Percentiles rank a stretch among this genome's conserved stretches.
These are phyloP conservation scores for Amphipyra tragopoginis DNA, from an alignment of 2,888 invertebrate genomes.

Conservation along the genomic window DNA sequence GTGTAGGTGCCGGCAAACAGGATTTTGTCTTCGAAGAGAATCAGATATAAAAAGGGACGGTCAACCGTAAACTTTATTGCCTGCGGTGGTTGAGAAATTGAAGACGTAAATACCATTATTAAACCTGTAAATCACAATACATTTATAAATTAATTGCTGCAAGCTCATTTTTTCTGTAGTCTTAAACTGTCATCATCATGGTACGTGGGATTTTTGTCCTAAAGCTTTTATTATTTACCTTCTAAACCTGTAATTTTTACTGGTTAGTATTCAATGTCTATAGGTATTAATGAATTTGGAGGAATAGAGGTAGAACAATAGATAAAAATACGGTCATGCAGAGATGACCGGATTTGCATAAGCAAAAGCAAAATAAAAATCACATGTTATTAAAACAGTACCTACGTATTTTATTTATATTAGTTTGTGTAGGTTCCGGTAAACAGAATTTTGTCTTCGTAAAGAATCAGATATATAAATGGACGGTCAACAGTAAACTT, in stretches of 20 bases:
- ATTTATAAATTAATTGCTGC: not conserved
- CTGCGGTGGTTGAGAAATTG: conserved; percentile 9
- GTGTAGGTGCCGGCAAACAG: conserved; percentile 47
- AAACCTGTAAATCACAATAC: conserved; percentile 19
- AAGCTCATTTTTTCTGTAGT: too few relatives aligned
- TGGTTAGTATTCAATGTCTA: too few relatives aligned
- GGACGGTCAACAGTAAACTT: conserved; percentile 41
- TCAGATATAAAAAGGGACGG: conserved; percentile 47
- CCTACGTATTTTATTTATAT: conserved; percentile 6
- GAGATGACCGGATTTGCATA: not conserved
- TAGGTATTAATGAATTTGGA: too few relatives aligned
- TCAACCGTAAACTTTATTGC: conserved; percentile 47
- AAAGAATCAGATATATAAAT: conserved; percentile 50
- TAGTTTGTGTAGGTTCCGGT: conserved; percentile 48
- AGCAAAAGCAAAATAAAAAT: conserved; percentile 2
- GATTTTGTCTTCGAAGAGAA: conserved; percentile 48
- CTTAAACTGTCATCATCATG: too few relatives aligned
- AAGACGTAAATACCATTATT: conserved; percentile 1
- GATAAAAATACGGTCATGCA: too few relatives aligned
- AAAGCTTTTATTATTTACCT: too few relatives aligned
- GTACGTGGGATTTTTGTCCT: too few relatives aligned
- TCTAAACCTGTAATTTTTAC: too few relatives aligned
- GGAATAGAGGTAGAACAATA: too few relatives aligned
- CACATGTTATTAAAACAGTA: not conserved
- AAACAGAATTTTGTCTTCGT: conserved; percentile 50